Evolutionary conservation across 2,888 invertebrate genomes (phyloP), one percentile per base, ranked within the genome.

Genomic region (Athrips mouffetella): DNA sequence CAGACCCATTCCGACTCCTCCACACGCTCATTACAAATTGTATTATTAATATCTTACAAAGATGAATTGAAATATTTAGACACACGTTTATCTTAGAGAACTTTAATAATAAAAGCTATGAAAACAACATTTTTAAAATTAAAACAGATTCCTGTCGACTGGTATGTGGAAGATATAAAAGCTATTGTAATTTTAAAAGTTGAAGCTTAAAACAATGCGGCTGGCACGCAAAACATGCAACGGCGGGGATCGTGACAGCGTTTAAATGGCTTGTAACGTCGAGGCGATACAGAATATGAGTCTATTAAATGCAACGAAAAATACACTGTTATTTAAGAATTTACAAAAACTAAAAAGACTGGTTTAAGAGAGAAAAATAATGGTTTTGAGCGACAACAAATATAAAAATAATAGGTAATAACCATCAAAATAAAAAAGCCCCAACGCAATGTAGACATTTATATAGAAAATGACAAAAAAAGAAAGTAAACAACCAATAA

Each of bases 201-300:
- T 15, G 27, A 21, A 20, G 20, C 29, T 13, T 10, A 10, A 11
- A 40, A 40, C 47, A 40, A 47, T 31, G 47, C 45, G 7, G 39
- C 16, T 47, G 55, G 58, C 58, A 58, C 54, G 60, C 59, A 59
- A 63, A 61, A 59, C 58, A 55, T 53, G 54, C 16, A 41, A 33
- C 45, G 21, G 7, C 10, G 18, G 13, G 31, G 46, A 59, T 67
- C 69, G 72, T 70, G 72, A 66, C 61, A 58, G 58, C 52, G 67
- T 70, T 70, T 70, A 62, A 67, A 71, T 70, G 67, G 64, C 62
- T 59, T 60, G 60, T 61, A 63, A 61, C 65, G 49, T 55, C 59
- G 58, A 60, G 63, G 58, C 62, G 57, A 58, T 57, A 59, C 57
- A 57, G 59, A 61, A 65, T 62, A 61, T 60, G 60, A 62, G 62